Evolutionary conservation across 2,888 invertebrate species (phyloP).

Genomic region (Stegophylla sp.): DNA sequence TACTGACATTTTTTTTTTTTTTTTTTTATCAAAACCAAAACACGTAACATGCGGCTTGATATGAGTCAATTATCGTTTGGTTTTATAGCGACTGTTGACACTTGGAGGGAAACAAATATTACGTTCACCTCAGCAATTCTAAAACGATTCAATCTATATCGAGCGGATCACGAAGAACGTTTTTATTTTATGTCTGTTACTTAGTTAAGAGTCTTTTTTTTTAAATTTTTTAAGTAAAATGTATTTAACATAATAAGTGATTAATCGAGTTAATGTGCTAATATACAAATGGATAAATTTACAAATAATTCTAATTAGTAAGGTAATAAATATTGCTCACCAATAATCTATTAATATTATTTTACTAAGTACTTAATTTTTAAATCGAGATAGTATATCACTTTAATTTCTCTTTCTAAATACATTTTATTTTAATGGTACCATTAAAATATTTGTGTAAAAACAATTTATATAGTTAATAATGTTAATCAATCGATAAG

Average conservation of each 20-base stretch:
- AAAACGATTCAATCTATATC: conserved; percentile 43
- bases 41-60: conserved; percentile 8
- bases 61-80: conserved; percentile 26
- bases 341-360: too few relatives aligned
- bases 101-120: conserved; percentile 37
- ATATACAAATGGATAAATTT: neutral
- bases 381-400: too few relatives aligned
- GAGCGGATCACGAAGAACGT: conserved; percentile 41
- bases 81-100: conserved; percentile 25
- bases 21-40: neutral
- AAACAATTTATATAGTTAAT: too few relatives aligned
- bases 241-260: neutral
- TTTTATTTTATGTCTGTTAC: neutral
- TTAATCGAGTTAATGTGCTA: neutral
- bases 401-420: too few relatives aligned
- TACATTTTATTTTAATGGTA: too few relatives aligned
- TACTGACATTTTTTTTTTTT: neutral
- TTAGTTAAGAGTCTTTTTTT: neutral
- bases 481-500: too few relatives aligned
- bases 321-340: conserved; percentile 3
- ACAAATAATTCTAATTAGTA: neutral
- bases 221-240: neutral
- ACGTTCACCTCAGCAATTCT: conserved; percentile 15
- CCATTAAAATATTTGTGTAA: too few relatives aligned
- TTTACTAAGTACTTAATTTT: too few relatives aligned